Evolutionary conservation across 2,797 vertebrate species (phyloP), one percentile per base, ranked within the genome.

Genomic region (Bothrops alternatus): DNA sequence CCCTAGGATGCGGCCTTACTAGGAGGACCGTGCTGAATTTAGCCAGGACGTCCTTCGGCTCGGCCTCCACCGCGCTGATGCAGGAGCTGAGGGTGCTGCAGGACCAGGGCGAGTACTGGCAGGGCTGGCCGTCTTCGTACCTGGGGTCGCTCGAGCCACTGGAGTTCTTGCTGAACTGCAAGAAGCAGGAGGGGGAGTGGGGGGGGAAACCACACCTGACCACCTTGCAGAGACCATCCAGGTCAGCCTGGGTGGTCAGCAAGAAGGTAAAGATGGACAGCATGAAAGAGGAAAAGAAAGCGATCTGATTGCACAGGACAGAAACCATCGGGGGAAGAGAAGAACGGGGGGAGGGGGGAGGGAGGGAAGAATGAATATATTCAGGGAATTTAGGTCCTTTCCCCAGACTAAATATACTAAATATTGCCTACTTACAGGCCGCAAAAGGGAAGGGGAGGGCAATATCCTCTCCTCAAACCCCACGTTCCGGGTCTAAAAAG

Each of bases 81-180:
- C 98, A 98, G 92, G 98, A 98, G 92, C 98, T 98, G 93, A 99
- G 98, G 94, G 98, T 98, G 78, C 98, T 98, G 94, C 99, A 99
- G 95, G 99, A 99, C 99, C 99, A 99, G 3, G 99, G 99, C 13
- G 99, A 99, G 96, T 99, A 99, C 97, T 98, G 99, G 42, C 98
- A 98, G 93, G 98, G 97, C 95, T 97, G 98, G 87, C 99, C 98
- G 92, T 99, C 98, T 57, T 98, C 98, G 96, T 98, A 98, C 96
- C 98, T 98, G 97, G 98, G 98, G 93, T 98, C 98, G 95, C 97
- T 96, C 86, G 98, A 98, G 95, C 98, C 98, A 94, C 97, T 98
- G 87, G 98, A 93, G 95, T 96, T 97, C 93, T 99, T 98, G 93
- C 98, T 97, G 94, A 98, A 98, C 99, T 99, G 96, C 26, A 63